These are phyloP conservation scores for Plectus sambesii DNA, from an alignment of 1,140 invertebrate species.

Conservation along the genomic window DNA sequence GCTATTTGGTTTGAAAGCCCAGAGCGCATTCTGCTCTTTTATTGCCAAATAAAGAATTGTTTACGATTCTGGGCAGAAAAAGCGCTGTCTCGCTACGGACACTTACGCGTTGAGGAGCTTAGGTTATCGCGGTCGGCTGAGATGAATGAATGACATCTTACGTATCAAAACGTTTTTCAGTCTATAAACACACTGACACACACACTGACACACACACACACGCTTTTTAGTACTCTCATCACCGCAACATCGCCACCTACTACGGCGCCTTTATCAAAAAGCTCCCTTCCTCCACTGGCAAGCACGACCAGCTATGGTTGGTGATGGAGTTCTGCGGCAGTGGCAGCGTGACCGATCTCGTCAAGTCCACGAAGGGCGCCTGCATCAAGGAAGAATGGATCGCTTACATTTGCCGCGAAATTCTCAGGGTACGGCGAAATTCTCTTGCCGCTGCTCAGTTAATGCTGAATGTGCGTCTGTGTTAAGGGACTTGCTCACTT, in stretches of 20 bases:
- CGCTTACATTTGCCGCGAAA: constrained; percentile 95
- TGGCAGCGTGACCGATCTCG: constrained; percentile 94
- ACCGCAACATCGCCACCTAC: constrained; percentile 98
- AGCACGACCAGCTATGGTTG: constrained; percentile 90
- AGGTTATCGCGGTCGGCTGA: too few relatives aligned
- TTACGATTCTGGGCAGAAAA: too few relatives aligned
- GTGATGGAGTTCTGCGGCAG: constrained; percentile 99
- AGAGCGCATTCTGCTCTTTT: too few relatives aligned
- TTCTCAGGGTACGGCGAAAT: constrained; percentile 54
- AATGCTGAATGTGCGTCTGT: not conserved
- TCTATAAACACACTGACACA: too few relatives aligned
- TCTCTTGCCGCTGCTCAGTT: constrained; percentile 10
- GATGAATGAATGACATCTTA: too few relatives aligned
- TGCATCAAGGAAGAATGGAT: constrained; percentile 99
- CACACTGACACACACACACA: too few relatives aligned
- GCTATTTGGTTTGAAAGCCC: too few relatives aligned
- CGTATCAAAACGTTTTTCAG: too few relatives aligned
- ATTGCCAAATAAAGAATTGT: too few relatives aligned
- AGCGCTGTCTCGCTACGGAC: too few relatives aligned
- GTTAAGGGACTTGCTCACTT: constrained; percentile 81
- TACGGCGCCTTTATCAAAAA: constrained; percentile 99
- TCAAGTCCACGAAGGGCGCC: constrained; percentile 96
- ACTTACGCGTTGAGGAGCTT: too few relatives aligned
- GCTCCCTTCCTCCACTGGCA: constrained; percentile 71
- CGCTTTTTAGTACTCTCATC: constrained; percentile 76